phyloP scores from a whole-genome alignment of 2,797 vertebrate species.

The Carduelis carduelis region DNA sequence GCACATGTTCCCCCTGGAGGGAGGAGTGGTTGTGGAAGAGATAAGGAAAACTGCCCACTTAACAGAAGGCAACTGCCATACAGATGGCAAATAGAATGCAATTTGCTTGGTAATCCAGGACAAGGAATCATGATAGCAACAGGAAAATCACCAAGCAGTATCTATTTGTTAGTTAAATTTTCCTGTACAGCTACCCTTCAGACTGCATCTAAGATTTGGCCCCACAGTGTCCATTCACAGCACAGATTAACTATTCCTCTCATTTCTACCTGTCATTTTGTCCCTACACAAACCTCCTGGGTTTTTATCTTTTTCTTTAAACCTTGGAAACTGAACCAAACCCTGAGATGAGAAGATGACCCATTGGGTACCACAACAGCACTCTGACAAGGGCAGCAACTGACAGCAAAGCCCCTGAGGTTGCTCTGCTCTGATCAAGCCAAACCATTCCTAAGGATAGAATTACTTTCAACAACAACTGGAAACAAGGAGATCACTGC shows the following conservation, averaged over 20 bases:
- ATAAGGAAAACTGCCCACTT: not conserved
- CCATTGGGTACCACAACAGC: not conserved
- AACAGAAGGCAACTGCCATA: not conserved
- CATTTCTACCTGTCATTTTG: not conserved
- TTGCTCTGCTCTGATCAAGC: not conserved
- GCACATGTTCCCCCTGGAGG: too few species aligned
- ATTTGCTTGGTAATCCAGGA: not conserved
- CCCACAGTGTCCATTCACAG: not conserved
- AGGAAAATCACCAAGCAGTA: not conserved
- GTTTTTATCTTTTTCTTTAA: not conserved
- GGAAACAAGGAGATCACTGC: not conserved
- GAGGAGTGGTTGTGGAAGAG: too few species aligned
- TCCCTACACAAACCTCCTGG: not conserved
- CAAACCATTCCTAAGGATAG: not conserved
- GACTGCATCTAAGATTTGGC: not conserved
- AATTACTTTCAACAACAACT: not conserved
- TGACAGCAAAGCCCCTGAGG: not conserved
- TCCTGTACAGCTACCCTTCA: not conserved
- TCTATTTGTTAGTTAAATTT: not conserved
- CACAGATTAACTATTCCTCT: not conserved
- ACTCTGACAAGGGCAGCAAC: not conserved
- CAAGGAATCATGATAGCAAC: fast-evolving
- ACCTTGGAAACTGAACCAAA: not conserved
- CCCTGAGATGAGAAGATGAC: not conserved
- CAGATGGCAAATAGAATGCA: not conserved